These are phyloP conservation scores for Chionodraco myersi DNA, from an alignment of 2,113 vertebrate genomes.

Conservation along the genomic window DNA sequence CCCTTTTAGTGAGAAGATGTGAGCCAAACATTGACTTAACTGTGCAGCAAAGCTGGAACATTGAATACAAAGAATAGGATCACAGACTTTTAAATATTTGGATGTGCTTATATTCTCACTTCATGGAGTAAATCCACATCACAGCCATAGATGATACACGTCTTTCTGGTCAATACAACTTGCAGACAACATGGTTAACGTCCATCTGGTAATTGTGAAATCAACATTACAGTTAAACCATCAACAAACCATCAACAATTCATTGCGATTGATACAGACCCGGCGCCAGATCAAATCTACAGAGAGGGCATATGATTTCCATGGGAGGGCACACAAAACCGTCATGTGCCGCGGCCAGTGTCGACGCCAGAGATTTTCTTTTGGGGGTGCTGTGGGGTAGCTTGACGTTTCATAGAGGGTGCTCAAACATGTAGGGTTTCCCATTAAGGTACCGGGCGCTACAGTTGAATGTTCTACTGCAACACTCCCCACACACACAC, in stretches of 20 bases:
- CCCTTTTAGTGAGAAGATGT: slow-evolving; percentile 21
- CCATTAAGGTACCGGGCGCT: too few species aligned
- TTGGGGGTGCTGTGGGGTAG: too few species aligned
- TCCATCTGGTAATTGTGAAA: neutral
- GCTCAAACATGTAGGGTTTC: too few species aligned
- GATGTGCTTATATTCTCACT: neutral
- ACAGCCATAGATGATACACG: neutral
- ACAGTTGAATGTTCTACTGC: too few species aligned
- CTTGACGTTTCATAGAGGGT: too few species aligned
- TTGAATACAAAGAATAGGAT: slow-evolving; percentile 10
- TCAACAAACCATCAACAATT: slow-evolving; percentile 2
- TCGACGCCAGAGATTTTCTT: too few species aligned
- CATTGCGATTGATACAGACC: neutral
- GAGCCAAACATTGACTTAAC: slow-evolving; percentile 7
- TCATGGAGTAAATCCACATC: neutral
- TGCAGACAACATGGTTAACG: neutral
- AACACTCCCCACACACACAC: too few species aligned
- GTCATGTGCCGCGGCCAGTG: too few species aligned
- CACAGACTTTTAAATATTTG: neutral
- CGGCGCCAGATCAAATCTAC: too few species aligned
- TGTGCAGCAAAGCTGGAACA: neutral
- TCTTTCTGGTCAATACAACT: neutral
- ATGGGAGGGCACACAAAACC: too few species aligned
- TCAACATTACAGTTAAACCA: neutral
- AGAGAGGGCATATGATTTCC: too few species aligned